These are phyloP conservation scores for Eumeta japonica DNA, from an alignment of 1,140 invertebrate species.

Conservation along the genomic window DNA sequence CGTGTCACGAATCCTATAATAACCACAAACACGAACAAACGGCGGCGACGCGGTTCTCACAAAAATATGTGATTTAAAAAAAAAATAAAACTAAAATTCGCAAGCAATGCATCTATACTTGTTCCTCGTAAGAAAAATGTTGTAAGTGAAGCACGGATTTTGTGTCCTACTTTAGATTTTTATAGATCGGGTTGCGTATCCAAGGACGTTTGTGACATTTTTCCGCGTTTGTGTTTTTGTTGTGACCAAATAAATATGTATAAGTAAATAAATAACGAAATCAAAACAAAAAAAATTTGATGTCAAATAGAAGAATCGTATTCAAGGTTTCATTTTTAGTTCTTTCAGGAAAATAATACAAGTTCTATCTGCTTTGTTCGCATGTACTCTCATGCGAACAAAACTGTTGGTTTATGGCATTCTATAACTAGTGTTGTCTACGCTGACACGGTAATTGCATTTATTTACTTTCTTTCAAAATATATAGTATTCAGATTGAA, in stretches of 20 bases:
- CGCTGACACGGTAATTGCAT: too few relatives aligned
- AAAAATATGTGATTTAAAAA: neutral
- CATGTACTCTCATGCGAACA: too few relatives aligned
- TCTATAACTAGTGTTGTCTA: too few relatives aligned
- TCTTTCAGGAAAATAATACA: conserved; percentile 1
- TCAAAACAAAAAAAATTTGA: conserved; percentile 1
- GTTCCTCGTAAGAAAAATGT: too few relatives aligned
- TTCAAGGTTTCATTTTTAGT: neutral
- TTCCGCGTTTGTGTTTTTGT: conserved; percentile 13
- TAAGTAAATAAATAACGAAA: conserved; percentile 22
- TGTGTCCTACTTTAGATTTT: conserved; percentile 52
- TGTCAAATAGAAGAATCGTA: neutral
- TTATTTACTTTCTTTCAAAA: too few relatives aligned
- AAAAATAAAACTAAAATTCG: too few relatives aligned
- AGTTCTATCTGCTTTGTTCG: too few relatives aligned
- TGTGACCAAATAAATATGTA: neutral
- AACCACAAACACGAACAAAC: too few relatives aligned
- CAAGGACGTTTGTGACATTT: conserved; percentile 47
- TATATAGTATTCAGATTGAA: too few relatives aligned
- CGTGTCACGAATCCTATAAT: too few relatives aligned
- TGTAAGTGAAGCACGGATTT: conserved; percentile 54
- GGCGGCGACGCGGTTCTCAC: neutral
- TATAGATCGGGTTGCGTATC: conserved; percentile 50
- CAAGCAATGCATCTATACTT: too few relatives aligned
- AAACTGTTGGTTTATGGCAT: too few relatives aligned